These are phyloP conservation scores for Gastrophysa polygoni DNA, from an alignment of 2,888 invertebrate genomes.

Conservation along the genomic window DNA sequence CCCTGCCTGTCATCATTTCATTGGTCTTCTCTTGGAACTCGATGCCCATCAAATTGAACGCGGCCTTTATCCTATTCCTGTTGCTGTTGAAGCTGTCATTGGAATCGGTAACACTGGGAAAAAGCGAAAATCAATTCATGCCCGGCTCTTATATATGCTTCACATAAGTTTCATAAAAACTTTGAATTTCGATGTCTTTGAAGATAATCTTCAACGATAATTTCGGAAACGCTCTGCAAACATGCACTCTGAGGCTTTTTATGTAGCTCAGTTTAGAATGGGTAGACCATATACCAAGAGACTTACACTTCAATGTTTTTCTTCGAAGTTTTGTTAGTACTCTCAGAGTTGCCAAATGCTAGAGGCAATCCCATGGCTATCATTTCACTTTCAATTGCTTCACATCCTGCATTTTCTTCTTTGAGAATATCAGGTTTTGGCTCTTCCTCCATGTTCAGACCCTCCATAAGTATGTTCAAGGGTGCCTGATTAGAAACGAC, in stretches of 20 bases:
- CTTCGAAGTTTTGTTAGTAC: not conserved
- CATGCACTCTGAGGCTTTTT: no score
- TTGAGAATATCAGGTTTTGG: constrained; percentile 36
- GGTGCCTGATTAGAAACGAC: not conserved
- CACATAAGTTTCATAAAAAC: no score
- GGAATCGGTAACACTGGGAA: not conserved
- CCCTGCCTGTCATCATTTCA: constrained; percentile 61
- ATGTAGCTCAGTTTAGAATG: no score
- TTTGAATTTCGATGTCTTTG: no score
- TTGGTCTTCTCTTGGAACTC: constrained; percentile 53
- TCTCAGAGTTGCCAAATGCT: constrained; percentile 41
- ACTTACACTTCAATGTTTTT: constrained; percentile 18
- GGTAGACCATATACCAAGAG: no score
- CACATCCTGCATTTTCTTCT: constrained; percentile 46
- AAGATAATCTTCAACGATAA: no score
- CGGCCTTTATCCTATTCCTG: constrained; percentile 64
- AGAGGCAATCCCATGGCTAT: constrained; percentile 51
- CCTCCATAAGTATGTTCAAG: constrained; percentile 26
- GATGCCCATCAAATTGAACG: constrained; percentile 71
- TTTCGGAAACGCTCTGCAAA: no score
- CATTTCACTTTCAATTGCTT: constrained; percentile 40
- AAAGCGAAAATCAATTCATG: not conserved
- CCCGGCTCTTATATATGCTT: no score
- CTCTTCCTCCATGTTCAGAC: constrained; percentile 31
- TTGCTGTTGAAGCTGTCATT: constrained; percentile 38